phyloP scores from a whole-genome alignment of 2,888 invertebrate species.

The Dolichopus griseipennis region DNA sequence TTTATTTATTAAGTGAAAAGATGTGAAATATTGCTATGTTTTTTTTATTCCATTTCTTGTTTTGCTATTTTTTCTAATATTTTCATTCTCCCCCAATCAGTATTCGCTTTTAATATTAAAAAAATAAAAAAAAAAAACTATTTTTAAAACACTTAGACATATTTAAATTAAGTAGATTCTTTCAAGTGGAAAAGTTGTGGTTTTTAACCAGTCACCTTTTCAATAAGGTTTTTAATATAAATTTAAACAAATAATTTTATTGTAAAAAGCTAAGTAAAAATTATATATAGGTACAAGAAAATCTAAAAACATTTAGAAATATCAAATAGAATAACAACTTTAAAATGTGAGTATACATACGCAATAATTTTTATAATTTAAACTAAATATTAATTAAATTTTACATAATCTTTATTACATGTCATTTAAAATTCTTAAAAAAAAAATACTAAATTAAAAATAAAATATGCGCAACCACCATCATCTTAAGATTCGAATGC shows the following conservation, averaged over 20 bases:
- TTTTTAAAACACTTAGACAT: neutral
- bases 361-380: neutral
- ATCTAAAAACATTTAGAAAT: neutral
- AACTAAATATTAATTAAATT: no score
- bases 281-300: neutral
- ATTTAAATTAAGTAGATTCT: neutral
- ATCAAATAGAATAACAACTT: neutral
- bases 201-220: constrained; percentile 2
- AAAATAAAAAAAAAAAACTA: neutral
- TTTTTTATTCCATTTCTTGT: no score
- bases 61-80: no score
- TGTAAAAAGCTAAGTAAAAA: neutral
- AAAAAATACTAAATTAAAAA: no score
- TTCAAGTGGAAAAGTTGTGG: neutral
- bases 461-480: no score
- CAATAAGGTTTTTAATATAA: neutral
- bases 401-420: no score
- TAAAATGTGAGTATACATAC: neutral
- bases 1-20: neutral
- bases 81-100: neutral
- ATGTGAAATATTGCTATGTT: neutral
- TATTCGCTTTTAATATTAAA: neutral
- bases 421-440: no score
- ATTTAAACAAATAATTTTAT: neutral
- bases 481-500: no score